Evolutionary conservation across 2,797 vertebrate genomes (phyloP), one percentile per base, ranked within the genome.

Genomic region (Enteromius trimaculatus): DNA sequence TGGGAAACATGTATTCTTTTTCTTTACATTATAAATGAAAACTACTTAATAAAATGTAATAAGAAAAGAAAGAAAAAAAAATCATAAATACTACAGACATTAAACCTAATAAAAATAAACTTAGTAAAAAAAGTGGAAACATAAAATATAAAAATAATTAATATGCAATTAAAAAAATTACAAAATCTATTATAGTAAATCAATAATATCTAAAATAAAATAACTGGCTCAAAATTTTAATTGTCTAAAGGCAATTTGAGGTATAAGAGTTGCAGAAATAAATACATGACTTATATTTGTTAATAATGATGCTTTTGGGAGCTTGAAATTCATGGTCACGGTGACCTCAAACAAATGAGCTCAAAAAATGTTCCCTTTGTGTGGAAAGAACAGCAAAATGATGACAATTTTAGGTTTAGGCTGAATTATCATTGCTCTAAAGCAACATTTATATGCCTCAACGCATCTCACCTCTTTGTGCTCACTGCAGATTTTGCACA

Each of bases 401-500:
- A 53, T 74, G 29, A 34, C 17, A 14, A 51, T 21, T 72, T 51
- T 6, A 21, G 26, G 70, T 34, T 71, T 29, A 2, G 60, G 62
- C 62, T 64, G 62, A 64, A 17, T 14, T 64, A 8, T 3, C 14
- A 31, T 64, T 64, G 62, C 62, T 31, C 62, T 64, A 31, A 64
- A 29, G 16, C 26, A 64, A 62, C 23, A 29, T 62, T 29, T 2
- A 17, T 7, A 17, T 8, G 62, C 62, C 16, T 64, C 62, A 17
- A 17, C 17, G 29, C 39, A 3, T 85, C 95, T 95, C 89, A 98
- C 98, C 97, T 99, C 98, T 79, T 96, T 92, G 84, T 99, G 96
- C 85, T 99, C 97, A 0, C 92, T 94, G 95, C 97, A 99, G 93
- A 99, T 97, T 90, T 95, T 96, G 92, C 98, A 99, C 53, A 98